A percentile compares a stretch with the other conserved stretches of the same genome.
These are phyloP conservation scores for Tapirus terrestris DNA, from an alignment of 2,113 vertebrate species.

Conservation along the genomic window DNA sequence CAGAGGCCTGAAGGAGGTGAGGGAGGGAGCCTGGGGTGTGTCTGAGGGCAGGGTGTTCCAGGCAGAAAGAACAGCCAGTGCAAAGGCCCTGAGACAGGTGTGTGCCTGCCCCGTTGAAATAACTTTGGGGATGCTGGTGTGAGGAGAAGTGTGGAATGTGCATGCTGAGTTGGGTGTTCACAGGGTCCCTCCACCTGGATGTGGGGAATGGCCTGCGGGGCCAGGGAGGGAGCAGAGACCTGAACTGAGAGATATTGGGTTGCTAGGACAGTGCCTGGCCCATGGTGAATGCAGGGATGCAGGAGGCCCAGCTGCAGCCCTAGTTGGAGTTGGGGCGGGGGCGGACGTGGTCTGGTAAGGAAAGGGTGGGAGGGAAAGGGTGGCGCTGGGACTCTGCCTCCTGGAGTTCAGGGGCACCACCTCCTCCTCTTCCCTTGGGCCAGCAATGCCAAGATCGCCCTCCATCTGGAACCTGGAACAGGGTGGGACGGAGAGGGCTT, in stretches of 20 bases:
- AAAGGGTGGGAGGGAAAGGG: background rate
- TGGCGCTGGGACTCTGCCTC: background rate
- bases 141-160: no score
- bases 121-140: background rate
- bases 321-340: background rate
- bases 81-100: background rate
- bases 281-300: fast-evolving
- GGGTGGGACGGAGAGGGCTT: background rate
- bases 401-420: fast-evolving
- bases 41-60: background rate
- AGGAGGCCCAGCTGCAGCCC: no score
- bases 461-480: background rate
- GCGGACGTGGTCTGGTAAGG: background rate
- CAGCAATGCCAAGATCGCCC: background rate
- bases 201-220: background rate
- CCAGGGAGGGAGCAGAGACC: background rate
- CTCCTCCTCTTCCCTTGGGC: background rate
- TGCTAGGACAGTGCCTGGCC: background rate
- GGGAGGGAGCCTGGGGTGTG: background rate
- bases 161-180: background rate
- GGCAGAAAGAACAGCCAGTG: background rate
- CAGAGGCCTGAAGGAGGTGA: background rate
- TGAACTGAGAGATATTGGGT: background rate
- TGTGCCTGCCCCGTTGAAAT: background rate
- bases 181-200: background rate